A percentile compares a stretch with the other conserved stretches of the same genome.
These are phyloP conservation scores for Stichodactyla mertensii DNA, from an alignment of 64 coral and sea anemone genomes.

Conservation along the genomic window DNA sequence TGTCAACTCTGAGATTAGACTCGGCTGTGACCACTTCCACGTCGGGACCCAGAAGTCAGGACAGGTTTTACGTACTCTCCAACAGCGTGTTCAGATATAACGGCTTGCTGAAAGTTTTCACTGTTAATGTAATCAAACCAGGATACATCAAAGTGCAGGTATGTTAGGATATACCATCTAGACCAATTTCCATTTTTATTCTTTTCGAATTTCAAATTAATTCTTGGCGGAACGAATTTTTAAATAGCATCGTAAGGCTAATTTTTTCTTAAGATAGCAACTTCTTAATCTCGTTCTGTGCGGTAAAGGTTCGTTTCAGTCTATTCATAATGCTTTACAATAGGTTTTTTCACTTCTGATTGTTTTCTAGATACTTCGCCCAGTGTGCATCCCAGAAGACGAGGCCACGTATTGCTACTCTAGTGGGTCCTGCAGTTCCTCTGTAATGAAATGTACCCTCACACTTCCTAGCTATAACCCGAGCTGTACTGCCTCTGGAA, in stretches of 20 bases:
- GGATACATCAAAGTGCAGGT: constrained; percentile 60
- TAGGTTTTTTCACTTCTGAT: neutral
- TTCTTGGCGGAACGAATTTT: no score
- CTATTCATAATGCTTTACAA: no score
- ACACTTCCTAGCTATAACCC: constrained; percentile 11
- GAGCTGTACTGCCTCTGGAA: neutral
- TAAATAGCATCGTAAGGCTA: no score
- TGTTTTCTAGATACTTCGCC: constrained; percentile 46
- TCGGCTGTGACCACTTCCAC: neutral
- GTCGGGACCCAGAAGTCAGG: neutral
- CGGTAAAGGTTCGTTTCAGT: no score
- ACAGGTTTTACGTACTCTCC: constrained; percentile 11
- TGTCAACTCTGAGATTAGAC: neutral
- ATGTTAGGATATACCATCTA: neutral
- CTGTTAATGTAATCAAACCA: constrained; percentile 7
- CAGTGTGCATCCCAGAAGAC: constrained; percentile 29
- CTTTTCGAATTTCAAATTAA: no score
- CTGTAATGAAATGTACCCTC: constrained; percentile 20
- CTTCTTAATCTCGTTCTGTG: no score
- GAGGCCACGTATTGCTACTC: constrained; percentile 36
- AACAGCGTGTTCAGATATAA: constrained; percentile 32
- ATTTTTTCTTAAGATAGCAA: no score
- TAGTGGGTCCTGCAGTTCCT: constrained; percentile 24
- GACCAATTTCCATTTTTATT: no score
- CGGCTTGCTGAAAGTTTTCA: constrained; percentile 35